These are phyloP conservation scores for Nilaparvata lugens DNA, from an alignment of 1,140 invertebrate genomes.

Conservation along the genomic window DNA sequence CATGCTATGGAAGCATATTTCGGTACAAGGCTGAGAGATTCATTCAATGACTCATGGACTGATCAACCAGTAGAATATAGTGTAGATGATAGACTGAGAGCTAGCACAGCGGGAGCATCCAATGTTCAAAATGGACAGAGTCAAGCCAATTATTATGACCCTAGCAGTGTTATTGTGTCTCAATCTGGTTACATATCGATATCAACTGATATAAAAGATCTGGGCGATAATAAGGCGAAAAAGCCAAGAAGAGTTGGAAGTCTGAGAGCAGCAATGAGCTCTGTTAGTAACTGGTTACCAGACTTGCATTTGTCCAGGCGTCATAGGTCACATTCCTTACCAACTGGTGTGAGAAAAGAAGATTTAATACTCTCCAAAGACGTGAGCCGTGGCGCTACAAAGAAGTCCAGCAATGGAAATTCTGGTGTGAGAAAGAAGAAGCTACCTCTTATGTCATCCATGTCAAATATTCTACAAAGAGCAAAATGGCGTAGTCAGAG, in stretches of 20 bases:
- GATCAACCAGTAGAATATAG: constrained; percentile 9
- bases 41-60: background rate
- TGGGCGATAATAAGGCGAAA: constrained; percentile 44
- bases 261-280: constrained; percentile 68
- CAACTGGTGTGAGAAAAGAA: constrained; percentile 52
- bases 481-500: constrained; percentile 53
- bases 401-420: constrained; percentile 9
- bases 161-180: constrained; percentile 57
- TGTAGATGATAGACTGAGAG: constrained; percentile 33
- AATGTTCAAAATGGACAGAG: constrained; percentile 28
- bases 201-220: constrained; percentile 50
- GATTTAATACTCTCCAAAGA: constrained; percentile 37
- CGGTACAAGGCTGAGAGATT: background rate
- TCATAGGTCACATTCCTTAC: constrained; percentile 69
- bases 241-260: constrained; percentile 60
- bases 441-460: constrained; percentile 63
- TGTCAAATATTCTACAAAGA: constrained; percentile 70
- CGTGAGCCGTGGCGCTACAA: background rate
- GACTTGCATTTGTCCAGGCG: constrained; percentile 68
- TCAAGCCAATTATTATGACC: constrained; percentile 37
- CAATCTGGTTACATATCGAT: constrained; percentile 75
- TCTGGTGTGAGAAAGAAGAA: constrained; percentile 57
- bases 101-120: constrained; percentile 32
- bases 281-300: constrained; percentile 68
- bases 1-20: constrained; percentile 10